Conservation (phyloP, 1,140 invertebrate genomes). For the Monomorium pharaonis region DNA sequence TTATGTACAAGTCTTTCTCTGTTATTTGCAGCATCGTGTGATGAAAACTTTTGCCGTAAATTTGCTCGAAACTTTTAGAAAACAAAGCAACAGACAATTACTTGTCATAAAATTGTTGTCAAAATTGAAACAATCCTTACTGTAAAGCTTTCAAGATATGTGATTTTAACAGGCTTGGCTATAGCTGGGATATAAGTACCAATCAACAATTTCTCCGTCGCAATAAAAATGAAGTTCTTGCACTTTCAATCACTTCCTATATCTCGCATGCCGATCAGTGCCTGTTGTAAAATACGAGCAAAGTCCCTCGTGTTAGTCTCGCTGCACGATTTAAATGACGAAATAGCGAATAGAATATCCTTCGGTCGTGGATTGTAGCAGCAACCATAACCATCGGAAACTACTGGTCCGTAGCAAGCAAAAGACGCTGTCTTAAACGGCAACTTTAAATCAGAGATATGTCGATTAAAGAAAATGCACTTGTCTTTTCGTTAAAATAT, state of each 20-base stretch:
- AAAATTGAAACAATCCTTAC: too few relatives aligned
- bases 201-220: background rate
- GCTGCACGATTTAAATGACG: constrained; percentile 87
- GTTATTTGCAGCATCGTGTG: too few relatives aligned
- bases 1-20: too few relatives aligned
- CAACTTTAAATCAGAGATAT: constrained; percentile 86
- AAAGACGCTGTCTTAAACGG: constrained; percentile 90
- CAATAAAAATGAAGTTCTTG: background rate
- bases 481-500: background rate
- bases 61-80: too few relatives aligned
- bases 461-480: background rate
- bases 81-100: too few relatives aligned
- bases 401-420: constrained; percentile 93
- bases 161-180: too few relatives aligned
- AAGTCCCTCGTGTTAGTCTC: constrained; percentile 76
- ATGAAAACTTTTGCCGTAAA: too few relatives aligned
- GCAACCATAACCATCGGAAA: constrained; percentile 92
- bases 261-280: constrained; percentile 72
- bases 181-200: background rate
- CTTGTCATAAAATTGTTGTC: too few relatives aligned
- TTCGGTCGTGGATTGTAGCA: constrained; percentile 93
- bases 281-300: constrained; percentile 69
- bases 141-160: too few relatives aligned
- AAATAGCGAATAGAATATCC: constrained; percentile 90
- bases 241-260: constrained; percentile 12